Conservation (phyloP, 2,888 invertebrate species). For the Kryphioiulus occultus region DNA sequence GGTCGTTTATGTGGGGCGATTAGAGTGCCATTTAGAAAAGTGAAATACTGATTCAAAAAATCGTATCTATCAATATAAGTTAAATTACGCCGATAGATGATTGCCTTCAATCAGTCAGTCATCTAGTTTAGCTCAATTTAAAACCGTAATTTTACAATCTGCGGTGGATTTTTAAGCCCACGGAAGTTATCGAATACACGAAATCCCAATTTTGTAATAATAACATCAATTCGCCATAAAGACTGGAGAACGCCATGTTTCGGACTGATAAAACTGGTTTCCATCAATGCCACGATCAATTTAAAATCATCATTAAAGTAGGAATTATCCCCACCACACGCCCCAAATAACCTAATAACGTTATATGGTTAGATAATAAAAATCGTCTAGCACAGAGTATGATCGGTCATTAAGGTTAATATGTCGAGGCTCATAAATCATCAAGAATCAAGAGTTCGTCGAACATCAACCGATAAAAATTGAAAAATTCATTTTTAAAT, state of each 20-base stretch:
- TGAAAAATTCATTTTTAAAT: no score
- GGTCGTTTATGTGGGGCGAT: slow-evolving; percentile 26
- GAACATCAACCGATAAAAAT: no score
- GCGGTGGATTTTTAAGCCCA: not conserved
- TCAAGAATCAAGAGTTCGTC: not conserved
- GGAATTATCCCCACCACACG: not conserved
- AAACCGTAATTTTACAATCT: not conserved
- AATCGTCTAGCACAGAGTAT: not conserved
- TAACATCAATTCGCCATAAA: not conserved
- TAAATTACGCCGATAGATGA: slow-evolving; percentile 15
- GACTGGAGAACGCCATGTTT: not conserved
- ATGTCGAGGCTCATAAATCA: not conserved
- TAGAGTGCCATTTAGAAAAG: not conserved
- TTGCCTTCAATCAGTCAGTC: slow-evolving; percentile 16
- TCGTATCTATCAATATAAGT: not conserved
- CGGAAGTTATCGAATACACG: not conserved
- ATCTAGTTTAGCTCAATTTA: slow-evolving; percentile 17
- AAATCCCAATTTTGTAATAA: slow-evolving; percentile 20
- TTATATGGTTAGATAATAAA: not conserved
- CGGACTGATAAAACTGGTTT: not conserved
- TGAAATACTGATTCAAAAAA: slow-evolving; percentile 30
- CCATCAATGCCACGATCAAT: not conserved
- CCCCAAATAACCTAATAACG: not conserved
- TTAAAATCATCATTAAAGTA: not conserved
- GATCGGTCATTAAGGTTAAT: not conserved